phyloP scores from a whole-genome alignment of 2,113 vertebrate genomes.

The Phodopus roborovskii region DNA sequence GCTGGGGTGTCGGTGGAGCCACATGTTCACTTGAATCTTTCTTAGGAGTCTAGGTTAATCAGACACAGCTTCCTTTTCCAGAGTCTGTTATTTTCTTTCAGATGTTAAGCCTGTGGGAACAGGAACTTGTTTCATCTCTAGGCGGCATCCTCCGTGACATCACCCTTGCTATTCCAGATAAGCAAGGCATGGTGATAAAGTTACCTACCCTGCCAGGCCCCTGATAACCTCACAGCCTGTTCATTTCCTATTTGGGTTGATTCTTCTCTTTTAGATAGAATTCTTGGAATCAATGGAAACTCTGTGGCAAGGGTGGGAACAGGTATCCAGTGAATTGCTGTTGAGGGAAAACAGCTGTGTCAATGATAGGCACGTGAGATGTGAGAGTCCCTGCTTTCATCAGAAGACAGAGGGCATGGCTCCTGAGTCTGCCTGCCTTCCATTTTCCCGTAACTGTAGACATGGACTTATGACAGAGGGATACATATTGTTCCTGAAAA shows the following conservation, averaged over 20 bases:
- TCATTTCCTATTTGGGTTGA: constrained; percentile 55
- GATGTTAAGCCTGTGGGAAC: constrained; percentile 47
- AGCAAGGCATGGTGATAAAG: background rate
- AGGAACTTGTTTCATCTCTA: constrained; percentile 53
- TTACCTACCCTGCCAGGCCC: background rate
- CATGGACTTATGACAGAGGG: background rate
- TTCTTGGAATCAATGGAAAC: background rate
- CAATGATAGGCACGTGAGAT: background rate
- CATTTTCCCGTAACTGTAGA: background rate
- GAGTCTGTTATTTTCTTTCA: constrained; percentile 57
- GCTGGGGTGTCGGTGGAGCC: background rate
- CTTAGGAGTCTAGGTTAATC: background rate
- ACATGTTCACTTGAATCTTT: background rate
- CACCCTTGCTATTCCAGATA: constrained; percentile 42
- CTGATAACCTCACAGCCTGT: constrained; percentile 53
- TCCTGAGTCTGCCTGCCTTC: background rate
- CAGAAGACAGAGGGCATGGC: background rate
- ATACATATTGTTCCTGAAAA: background rate
- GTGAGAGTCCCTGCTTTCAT: background rate
- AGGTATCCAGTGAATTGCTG: background rate
- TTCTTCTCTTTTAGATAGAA: constrained; percentile 52
- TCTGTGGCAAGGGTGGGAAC: background rate
- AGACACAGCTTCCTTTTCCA: constrained; percentile 48
- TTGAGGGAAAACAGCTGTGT: background rate
- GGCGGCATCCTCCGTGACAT: constrained; percentile 54